These are phyloP conservation scores for Yponomeuta plumbellus DNA, from an alignment of 2,888 invertebrate species.

Conservation along the genomic window DNA sequence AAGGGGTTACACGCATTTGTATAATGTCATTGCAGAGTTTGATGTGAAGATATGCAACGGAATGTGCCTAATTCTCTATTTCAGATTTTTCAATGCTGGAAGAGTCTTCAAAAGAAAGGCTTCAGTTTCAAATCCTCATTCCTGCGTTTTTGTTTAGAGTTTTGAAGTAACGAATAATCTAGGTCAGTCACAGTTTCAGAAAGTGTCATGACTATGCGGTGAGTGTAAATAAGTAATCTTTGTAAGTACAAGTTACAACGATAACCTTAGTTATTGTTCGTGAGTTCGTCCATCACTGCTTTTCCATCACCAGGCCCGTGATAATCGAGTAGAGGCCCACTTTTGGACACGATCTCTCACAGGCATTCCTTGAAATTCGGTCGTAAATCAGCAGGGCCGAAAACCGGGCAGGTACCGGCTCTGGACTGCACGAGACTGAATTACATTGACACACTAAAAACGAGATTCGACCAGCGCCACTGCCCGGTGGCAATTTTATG, in stretches of 20 bases:
- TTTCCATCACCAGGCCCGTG: neutral
- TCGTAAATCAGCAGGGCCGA: conserved; percentile 16
- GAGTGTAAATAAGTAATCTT: no score
- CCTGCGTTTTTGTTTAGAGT: no score
- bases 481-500: neutral
- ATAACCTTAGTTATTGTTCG: no score
- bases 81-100: neutral
- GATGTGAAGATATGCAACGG: neutral
- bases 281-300: no score
- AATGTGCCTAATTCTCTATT: neutral
- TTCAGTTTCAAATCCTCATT: conserved; percentile 1
- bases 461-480: neutral
- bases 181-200: no score
- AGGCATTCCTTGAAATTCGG: conserved; percentile 10
- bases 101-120: neutral
- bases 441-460: conserved; percentile 15
- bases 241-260: no score
- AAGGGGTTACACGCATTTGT: neutral
- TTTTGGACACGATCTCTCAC: neutral
- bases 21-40: neutral
- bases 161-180: no score
- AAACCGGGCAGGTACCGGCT: conserved; percentile 5
- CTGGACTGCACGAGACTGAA: conserved; percentile 9
- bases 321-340: neutral
- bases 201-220: no score